phyloP scores from a whole-genome alignment of 2,888 invertebrate genomes.

The Digitonthophagus gazella region DNA sequence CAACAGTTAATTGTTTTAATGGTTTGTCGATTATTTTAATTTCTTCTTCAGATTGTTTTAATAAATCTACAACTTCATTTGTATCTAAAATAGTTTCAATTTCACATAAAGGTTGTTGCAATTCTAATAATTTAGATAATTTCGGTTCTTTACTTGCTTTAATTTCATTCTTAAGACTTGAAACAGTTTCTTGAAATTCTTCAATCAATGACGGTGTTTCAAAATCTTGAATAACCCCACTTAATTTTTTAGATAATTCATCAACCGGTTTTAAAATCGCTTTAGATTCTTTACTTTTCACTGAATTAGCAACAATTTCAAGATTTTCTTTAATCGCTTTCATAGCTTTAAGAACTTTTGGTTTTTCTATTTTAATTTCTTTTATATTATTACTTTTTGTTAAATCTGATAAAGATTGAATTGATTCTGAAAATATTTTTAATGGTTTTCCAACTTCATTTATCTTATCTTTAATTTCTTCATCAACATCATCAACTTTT shows the following conservation, averaged over 20 bases:
- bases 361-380: constrained; percentile 26
- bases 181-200: constrained; percentile 17
- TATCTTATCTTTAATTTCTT: constrained; percentile 6
- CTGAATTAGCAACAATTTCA: constrained; percentile 1
- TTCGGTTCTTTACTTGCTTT: neutral
- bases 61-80: constrained; percentile 7
- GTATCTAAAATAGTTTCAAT: neutral
- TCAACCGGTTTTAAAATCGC: constrained; percentile 25
- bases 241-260: constrained; percentile 25
- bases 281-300: constrained; percentile 4
- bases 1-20: constrained; percentile 17
- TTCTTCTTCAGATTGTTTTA: constrained; percentile 5
- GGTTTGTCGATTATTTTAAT: constrained; percentile 20
- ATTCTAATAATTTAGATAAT: neutral
- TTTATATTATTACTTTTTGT: constrained; percentile 19
- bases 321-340: constrained; percentile 20
- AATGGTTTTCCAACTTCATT: constrained; percentile 21
- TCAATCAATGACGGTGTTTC: constrained; percentile 2
- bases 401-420: neutral
- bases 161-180: neutral
- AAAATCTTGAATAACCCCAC: constrained; percentile 19
- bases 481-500: neutral
- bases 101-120: neutral
- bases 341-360: constrained; percentile 30
- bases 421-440: constrained; percentile 11